A percentile compares a stretch with the other conserved stretches of the same genome.
Conservation (phyloP, 2,113 vertebrate species). For the Amphiprion percula region DNA sequence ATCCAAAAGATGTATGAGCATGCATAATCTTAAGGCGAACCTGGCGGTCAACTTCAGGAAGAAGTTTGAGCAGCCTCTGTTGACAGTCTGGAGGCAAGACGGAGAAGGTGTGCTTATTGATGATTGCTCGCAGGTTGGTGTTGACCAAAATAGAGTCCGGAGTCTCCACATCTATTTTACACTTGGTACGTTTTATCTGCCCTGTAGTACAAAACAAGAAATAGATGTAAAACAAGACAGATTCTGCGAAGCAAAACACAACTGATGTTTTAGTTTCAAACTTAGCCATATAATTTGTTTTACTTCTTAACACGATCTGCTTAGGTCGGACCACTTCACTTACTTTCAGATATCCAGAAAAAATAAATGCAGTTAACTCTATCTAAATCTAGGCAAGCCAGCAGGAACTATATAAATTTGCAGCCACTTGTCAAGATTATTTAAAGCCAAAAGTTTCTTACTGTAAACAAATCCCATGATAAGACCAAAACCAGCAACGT, state of each 20-base stretch:
- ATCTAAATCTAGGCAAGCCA: neutral
- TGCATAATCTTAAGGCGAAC: conserved; percentile 72
- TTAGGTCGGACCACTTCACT: conserved; percentile 8
- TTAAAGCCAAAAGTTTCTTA: neutral
- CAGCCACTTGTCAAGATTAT: neutral
- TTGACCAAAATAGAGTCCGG: conserved; percentile 98
- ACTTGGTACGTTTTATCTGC: conserved; percentile 92
- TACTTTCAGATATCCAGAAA: neutral
- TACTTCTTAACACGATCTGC: neutral
- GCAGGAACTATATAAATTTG: neutral
- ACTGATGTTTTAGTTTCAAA: neutral
- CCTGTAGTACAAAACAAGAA: conserved; percentile 80
- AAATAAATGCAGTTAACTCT: neutral
- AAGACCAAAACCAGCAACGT: neutral
- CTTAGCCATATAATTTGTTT: neutral
- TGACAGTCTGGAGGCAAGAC: conserved; percentile 91
- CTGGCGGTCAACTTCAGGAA: conserved; percentile 96
- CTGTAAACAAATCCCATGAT: neutral
- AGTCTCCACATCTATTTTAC: conserved; percentile 97
- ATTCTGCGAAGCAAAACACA: neutral
- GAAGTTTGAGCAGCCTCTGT: conserved; percentile 91
- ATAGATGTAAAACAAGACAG: neutral
- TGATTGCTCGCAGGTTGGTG: conserved; percentile 95
- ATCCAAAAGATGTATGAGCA: neutral
- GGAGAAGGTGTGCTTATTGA: conserved; percentile 97